Percentiles rank a stretch among this genome's conserved stretches.
phyloP scores from a whole-genome alignment of 2,797 vertebrate species.

The Triplophysa bombifrons region DNA sequence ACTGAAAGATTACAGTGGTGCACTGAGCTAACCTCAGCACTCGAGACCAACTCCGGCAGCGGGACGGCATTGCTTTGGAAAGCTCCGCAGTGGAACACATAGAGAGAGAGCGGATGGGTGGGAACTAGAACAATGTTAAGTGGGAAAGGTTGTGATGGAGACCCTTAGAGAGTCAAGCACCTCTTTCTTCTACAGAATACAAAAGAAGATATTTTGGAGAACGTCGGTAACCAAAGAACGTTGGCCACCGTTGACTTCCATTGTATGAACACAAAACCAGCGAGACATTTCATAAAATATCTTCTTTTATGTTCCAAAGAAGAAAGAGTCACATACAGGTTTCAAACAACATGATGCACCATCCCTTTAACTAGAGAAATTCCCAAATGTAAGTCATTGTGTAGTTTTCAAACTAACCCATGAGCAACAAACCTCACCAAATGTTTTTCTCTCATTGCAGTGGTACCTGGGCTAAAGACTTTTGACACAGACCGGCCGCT shows the following conservation, averaged over 20 bases:
- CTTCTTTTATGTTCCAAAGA: no score
- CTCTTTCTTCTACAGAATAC: neutral
- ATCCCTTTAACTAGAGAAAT: no score
- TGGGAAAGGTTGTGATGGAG: neutral
- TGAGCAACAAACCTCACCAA: neutral
- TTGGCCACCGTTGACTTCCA: neutral
- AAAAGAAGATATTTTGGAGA: no score
- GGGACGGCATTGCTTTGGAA: constrained; percentile 65
- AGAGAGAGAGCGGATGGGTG: constrained; percentile 33
- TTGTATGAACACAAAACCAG: no score
- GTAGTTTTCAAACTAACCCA: no score
- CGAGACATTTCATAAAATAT: neutral
- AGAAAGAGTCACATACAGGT: no score
- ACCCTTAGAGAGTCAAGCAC: constrained; percentile 14
- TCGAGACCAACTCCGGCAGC: constrained; percentile 77
- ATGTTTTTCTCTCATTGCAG: constrained; percentile 74
- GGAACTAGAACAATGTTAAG: constrained; percentile 18
- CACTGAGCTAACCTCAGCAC: constrained; percentile 86
- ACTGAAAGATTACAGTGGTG: constrained; percentile 90
- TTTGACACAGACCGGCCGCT: constrained; percentile 83
- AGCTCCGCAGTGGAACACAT: neutral
- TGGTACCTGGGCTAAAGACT: constrained; percentile 99
- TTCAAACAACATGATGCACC: no score
- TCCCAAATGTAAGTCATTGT: no score
- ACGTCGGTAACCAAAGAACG: neutral